Evolutionary conservation across 2,888 invertebrate genomes (phyloP).

Genomic region (Caradrina clavipalpis): DNA sequence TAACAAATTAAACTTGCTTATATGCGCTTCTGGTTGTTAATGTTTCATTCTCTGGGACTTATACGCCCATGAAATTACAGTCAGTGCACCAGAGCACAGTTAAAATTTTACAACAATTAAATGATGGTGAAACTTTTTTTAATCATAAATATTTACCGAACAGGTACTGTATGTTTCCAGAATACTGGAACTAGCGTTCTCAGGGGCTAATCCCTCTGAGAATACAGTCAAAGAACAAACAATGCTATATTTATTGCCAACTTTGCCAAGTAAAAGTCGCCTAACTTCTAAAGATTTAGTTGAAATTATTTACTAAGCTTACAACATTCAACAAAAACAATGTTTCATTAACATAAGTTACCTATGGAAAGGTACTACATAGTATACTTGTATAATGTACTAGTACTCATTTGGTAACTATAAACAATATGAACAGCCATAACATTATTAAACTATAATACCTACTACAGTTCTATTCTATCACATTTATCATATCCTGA

Average conservation of each 20-base stretch:
- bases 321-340: constrained; percentile 24
- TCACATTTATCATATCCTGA: constrained; percentile 61
- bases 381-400: constrained; percentile 1
- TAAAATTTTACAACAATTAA: no score
- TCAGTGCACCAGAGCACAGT: no score
- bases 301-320: constrained; percentile 15
- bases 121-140: no score
- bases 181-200: no score
- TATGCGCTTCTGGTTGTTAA: neutral
- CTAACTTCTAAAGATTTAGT: constrained; percentile 19
- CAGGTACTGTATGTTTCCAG: no score
- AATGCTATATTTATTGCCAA: constrained; percentile 20
- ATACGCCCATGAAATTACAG: neutral
- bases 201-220: neutral
- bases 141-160: no score
- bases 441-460: constrained; percentile 51
- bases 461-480: constrained; percentile 64
- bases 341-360: constrained; percentile 10
- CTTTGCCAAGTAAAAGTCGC: neutral
- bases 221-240: neutral
- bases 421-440: constrained; percentile 53
- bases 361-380: constrained; percentile 12
- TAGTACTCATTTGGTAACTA: constrained; percentile 51
- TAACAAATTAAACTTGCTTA: no score
- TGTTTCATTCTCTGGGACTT: constrained; percentile 10